Evolutionary conservation across 2,888 invertebrate species (phyloP), one percentile per base, ranked within the genome.

Genomic region (Drosophila borborema): DNA sequence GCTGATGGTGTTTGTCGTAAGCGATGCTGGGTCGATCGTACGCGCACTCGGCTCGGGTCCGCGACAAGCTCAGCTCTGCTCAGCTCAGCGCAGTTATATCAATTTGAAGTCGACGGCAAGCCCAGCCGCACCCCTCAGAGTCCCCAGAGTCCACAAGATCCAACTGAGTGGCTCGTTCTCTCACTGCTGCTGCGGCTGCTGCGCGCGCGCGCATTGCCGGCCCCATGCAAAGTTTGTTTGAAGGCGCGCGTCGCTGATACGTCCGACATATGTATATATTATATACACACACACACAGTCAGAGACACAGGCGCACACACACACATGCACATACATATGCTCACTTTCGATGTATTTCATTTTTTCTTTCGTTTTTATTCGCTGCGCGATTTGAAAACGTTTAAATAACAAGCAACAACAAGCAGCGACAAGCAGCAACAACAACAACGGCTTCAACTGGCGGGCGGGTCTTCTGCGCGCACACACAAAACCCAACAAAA

Each of bases 301-400:
- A 40, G 16, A 16, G 16, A 51, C 14, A 61, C 49, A 38, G 38
- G 16, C 5, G 23, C 4, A 36, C 16, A 36, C 7, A 46, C 1
- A 34, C 41, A 64, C 18, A 63, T 31, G 58, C 63, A 56, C 51
- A 63, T 64, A 74, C 63, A 79, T 84, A 84, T 87, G 89, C 84
- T 87, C 79, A 87, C 86, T 87, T 87, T 89, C 86, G 89, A 89
- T 87, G 86, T 87, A 84, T 87, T 79, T 89, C 85, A 87, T 87
- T 87, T 87, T 85, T 84, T 87, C 89, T 87, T 87, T 87, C 86
- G 89, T 89, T 87, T 87, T 87, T 89, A 87, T 87, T 87, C 86
- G 86, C 89, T 89, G 89, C 71, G 89, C 86, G 86, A 89, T 87
- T 87, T 78, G 81, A 89, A 87, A 87, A 86, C 89, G 84, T 87